Evolutionary conservation across 2,888 invertebrate species (phyloP), one percentile per base, ranked within the genome.

Genomic region (Melanostoma scalare): DNA sequence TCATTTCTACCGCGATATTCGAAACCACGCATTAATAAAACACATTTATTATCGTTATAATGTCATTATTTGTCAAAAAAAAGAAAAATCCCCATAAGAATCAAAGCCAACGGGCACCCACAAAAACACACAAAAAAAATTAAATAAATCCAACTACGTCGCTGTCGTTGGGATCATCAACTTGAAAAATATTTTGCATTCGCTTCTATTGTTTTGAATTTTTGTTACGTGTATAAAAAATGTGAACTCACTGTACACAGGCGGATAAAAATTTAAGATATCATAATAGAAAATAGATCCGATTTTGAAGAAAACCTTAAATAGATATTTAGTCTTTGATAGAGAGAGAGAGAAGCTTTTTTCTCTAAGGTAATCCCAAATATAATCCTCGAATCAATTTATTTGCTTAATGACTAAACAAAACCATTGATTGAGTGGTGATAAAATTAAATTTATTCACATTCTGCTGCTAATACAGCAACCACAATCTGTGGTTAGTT

Each of bases 61-160:
- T 73, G 81, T 77, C 81, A 73, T 73, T 68, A 77, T 82, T 82
- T 82, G 81, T 82, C 81, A 79, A 79, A 73, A 55, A 42, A 61
- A 48, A 42, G 56, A 42, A 61, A 55, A 42, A 61, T 33, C 50
- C 67, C 42, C 31, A 50, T 38, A 50, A 65, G 65, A 71, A 46
- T 60, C 55, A 61, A 73, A 48, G 68, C 68, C 48, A 55, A 56
- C 1, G 20, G 20, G 52, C 60, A 61, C 50, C 56, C 53, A 52
- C 40, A 52, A 48, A 63, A 52, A 44, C 0, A 38, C 6, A 20
- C 40, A 58, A 46, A 42, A 38, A 61, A 65, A 44, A 35, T 36
- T 6, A 30, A 58, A 31, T 1, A n/a, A 9, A 35, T 20, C 0
- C 20, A 20, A 61, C 46, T 20, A 36, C 36, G 33, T 35, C 8